phyloP scores from a whole-genome alignment of 1,140 invertebrate species.

The Eulimnadia texana region DNA sequence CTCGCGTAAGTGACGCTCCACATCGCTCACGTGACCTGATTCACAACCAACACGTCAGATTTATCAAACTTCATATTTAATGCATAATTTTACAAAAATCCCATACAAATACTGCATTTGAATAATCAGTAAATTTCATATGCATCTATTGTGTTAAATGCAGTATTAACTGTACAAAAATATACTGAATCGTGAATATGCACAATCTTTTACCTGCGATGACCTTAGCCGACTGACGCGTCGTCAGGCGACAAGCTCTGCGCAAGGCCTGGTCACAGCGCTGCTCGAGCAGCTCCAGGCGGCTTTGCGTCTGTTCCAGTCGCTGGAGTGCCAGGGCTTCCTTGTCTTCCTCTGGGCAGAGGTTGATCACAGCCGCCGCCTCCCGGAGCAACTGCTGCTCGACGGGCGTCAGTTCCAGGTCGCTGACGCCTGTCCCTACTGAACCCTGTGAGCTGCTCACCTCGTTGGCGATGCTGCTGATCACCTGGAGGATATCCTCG shows the following conservation, averaged over 20 bases:
- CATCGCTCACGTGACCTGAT: neutral
- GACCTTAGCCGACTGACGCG: slow-evolving; percentile 5
- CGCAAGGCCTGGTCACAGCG: neutral
- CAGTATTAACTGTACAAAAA: too few relatives aligned
- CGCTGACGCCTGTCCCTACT: neutral
- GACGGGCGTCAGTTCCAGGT: neutral
- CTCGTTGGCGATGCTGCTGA: slow-evolving; percentile 6
- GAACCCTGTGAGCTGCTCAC: too few relatives aligned
- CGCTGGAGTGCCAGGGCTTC: neutral
- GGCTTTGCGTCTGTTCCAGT: neutral
- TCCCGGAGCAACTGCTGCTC: slow-evolving; percentile 6
- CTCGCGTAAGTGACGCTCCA: neutral
- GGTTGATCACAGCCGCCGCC: neutral
- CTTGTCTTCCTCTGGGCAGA: neutral
- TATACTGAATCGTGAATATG: too few relatives aligned
- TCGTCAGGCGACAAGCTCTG: neutral
- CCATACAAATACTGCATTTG: too few relatives aligned
- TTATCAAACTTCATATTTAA: too few relatives aligned
- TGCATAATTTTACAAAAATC: too few relatives aligned
- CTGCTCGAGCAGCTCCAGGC: neutral
- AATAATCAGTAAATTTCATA: too few relatives aligned
- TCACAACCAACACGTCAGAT: too few relatives aligned
- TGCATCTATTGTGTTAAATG: too few relatives aligned
- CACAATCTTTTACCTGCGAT: neutral
- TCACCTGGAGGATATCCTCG: slow-evolving; percentile 2